Conservation (phyloP, 2,113 vertebrate species). For the Arizona elegans region DNA sequence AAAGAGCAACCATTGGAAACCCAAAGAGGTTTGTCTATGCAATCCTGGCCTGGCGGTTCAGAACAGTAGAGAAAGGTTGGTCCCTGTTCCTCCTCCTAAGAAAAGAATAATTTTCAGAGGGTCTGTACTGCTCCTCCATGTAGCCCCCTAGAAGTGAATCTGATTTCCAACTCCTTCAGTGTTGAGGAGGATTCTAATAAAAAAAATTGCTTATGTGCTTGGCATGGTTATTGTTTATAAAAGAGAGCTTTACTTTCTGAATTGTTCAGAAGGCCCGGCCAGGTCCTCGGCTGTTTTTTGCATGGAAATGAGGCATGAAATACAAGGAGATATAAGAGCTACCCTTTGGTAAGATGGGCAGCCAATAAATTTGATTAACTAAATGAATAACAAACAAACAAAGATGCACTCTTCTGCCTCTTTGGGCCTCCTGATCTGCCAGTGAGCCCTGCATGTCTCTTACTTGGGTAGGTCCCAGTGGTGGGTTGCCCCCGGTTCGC, state of each 20-base stretch:
- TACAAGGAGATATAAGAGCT: not conserved
- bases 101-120: not conserved
- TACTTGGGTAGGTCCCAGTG: not conserved
- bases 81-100: not conserved
- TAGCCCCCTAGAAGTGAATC: not conserved
- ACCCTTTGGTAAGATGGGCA: not conserved
- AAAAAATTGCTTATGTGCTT: not conserved
- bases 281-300: fast-evolving
- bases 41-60: not conserved
- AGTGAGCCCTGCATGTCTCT: not conserved
- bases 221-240: not conserved
- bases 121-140: not conserved
- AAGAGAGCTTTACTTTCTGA: not conserved
- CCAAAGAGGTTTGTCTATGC: not conserved
- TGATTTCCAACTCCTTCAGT: not conserved
- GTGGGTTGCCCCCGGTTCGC: too few relatives aligned
- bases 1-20: not conserved
- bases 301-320: not conserved
- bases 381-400: too few relatives aligned
- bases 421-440: not conserved
- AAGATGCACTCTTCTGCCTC: not conserved
- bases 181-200: not conserved
- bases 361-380: not conserved
- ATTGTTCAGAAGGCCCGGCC: not conserved
- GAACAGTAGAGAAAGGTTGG: not conserved